A percentile compares a stretch with the other conserved stretches of the same genome.
Conservation (phyloP, 2,797 vertebrate genomes). For the Clarias pachynema region DNA sequence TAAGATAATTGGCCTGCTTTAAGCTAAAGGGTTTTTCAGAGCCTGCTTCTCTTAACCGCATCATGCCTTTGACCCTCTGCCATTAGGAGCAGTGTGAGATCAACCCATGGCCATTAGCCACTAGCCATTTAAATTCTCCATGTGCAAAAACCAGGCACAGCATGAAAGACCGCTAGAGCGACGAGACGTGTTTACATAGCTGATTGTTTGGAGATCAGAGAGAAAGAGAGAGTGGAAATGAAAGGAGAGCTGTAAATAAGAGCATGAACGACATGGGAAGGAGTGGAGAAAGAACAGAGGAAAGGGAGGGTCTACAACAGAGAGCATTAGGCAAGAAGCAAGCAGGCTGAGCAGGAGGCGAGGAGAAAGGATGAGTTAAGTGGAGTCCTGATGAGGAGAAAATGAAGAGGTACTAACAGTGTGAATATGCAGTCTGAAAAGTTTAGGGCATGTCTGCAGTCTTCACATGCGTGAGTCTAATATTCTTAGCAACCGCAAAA, state of each 20-base stretch:
- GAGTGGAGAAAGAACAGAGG: neutral
- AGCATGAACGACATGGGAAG: neutral
- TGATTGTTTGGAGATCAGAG: slow-evolving; percentile 34
- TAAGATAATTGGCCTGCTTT: slow-evolving; percentile 56
- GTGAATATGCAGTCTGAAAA: neutral
- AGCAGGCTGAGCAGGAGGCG: neutral
- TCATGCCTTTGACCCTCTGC: slow-evolving; percentile 33
- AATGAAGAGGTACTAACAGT: neutral
- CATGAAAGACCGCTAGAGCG: slow-evolving; percentile 18
- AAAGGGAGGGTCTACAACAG: neutral
- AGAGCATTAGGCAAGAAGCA: slow-evolving; percentile 6
- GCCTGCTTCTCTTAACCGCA: slow-evolving; percentile 28
- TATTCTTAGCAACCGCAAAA: neutral
- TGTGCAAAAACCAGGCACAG: slow-evolving; percentile 22
- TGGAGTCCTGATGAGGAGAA: neutral
- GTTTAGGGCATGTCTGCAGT: neutral
- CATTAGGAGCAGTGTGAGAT: slow-evolving; percentile 50
- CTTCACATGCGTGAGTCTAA: neutral
- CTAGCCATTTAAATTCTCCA: slow-evolving; percentile 33
- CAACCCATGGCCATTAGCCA: slow-evolving; percentile 47
- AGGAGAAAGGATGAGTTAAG: neutral
- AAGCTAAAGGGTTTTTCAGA: slow-evolving; percentile 42
- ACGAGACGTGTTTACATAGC: slow-evolving; percentile 42
- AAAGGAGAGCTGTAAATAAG: slow-evolving; percentile 16
- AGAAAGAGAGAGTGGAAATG: slow-evolving; percentile 14